Evolutionary conservation across 2,797 vertebrate genomes (phyloP).

Genomic region (Decapterus maruadsi): DNA sequence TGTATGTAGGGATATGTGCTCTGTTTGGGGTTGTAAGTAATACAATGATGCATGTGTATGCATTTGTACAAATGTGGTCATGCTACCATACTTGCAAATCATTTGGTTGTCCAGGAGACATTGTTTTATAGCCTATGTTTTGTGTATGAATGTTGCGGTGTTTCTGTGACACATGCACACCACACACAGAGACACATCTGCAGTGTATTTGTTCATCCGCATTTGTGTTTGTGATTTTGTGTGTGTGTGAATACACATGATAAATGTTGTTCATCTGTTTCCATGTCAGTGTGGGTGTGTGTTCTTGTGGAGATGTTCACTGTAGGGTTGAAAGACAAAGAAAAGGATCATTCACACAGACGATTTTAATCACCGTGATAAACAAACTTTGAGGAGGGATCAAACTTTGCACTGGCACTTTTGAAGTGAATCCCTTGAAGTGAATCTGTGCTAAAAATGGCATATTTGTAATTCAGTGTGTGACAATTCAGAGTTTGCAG

Average conservation of each 20-base stretch:
- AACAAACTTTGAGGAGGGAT: neutral
- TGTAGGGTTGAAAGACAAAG: neutral
- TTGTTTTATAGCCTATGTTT: neutral
- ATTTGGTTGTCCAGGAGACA: neutral
- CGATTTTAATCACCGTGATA: neutral
- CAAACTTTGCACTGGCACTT: neutral
- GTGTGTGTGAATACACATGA: neutral
- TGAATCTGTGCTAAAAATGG: neutral
- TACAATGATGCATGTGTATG: neutral
- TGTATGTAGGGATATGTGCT: conserved; percentile 35
- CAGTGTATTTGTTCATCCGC: neutral
- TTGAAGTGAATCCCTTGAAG: neutral
- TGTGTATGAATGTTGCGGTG: neutral
- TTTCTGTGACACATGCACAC: conserved; percentile 5
- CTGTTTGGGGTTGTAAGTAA: conserved; percentile 28
- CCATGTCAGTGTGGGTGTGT: neutral
- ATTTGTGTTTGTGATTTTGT: conserved; percentile 1
- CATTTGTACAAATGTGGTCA: neutral
- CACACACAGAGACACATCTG: neutral
- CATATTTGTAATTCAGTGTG: neutral
- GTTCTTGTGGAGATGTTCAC: too few species aligned
- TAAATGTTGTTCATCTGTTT: neutral
- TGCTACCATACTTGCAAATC: neutral
- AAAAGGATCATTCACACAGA: neutral
- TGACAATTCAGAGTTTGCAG: neutral